Evolutionary conservation across 2,797 vertebrate species (phyloP).

Genomic region (Gymnoscopelus microlampas): DNA sequence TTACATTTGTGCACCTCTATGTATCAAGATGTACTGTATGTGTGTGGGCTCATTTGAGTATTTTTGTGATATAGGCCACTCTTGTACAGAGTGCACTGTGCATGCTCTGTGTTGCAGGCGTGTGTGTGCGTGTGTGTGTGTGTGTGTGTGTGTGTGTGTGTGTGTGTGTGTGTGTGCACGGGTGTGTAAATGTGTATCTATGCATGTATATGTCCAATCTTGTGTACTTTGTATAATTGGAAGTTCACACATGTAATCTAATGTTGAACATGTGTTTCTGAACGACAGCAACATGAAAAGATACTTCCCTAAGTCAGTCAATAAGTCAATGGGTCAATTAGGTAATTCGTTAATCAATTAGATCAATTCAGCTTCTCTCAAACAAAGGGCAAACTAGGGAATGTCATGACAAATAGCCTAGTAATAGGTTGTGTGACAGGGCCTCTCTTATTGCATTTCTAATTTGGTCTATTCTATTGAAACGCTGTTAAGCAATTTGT

Average conservation of each 20-base stretch:
- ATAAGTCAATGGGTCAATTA: conserved; percentile 36
- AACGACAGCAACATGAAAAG: conserved; percentile 12
- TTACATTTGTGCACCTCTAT: conserved; percentile 56
- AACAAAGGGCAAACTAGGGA: conserved; percentile 29
- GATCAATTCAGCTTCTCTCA: conserved; percentile 51
- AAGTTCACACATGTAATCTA: background rate
- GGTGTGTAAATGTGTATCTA: too few species aligned
- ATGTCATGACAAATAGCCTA: conserved; percentile 39
- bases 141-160: conserved; percentile 1
- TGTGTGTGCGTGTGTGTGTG: conserved; percentile 8
- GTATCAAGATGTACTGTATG: conserved; percentile 9
- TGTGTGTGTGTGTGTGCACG: background rate
- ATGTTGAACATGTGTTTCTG: conserved; percentile 14
- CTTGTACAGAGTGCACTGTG: conserved; percentile 31
- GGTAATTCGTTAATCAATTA: conserved; percentile 45
- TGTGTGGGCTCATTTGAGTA: conserved; percentile 30
- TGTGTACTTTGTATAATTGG: too few species aligned
- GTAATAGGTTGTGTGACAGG: conserved; percentile 33
- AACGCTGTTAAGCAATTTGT: too few species aligned
- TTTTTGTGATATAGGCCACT: conserved; percentile 25
- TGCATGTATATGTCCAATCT: too few species aligned
- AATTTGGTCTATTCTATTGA: too few species aligned
- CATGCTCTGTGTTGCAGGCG: background rate
- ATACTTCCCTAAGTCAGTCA: conserved; percentile 42
- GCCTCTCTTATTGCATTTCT: conserved; percentile 22